A percentile compares a stretch with the other conserved stretches of the same genome.
Conservation (phyloP, 2,888 invertebrate species). For the Synergus gifuensis region DNA sequence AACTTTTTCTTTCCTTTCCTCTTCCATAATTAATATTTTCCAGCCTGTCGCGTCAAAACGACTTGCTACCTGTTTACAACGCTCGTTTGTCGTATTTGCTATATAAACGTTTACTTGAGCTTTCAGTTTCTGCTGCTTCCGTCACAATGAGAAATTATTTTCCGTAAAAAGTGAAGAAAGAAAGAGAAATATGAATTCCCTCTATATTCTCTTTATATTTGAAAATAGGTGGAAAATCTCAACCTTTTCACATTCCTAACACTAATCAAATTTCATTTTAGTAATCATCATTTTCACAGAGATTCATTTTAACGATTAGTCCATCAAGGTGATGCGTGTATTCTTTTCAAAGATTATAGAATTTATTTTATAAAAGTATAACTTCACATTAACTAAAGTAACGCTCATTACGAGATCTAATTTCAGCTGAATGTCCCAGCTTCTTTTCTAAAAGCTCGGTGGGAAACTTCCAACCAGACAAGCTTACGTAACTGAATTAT, state of each 20-base stretch:
- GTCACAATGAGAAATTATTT: background rate
- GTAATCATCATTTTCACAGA: background rate
- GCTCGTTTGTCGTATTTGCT: background rate
- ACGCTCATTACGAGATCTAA: conserved; percentile 5
- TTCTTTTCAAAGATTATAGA: background rate
- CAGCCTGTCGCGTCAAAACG: background rate
- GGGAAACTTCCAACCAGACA: conserved; percentile 3
- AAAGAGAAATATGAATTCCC: too few species aligned
- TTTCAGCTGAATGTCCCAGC: conserved; percentile 12
- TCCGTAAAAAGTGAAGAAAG: background rate
- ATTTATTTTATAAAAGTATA: background rate
- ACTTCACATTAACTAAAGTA: background rate
- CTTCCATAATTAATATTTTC: background rate
- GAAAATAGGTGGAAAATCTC: too few species aligned
- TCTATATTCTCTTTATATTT: too few species aligned
- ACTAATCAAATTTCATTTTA: background rate
- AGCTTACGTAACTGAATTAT: conserved; percentile 19
- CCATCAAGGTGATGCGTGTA: background rate
- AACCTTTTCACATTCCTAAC: too few species aligned
- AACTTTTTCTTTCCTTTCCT: background rate
- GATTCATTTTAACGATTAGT: background rate
- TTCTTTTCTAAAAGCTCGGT: conserved; percentile 27
- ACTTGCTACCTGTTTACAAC: background rate
- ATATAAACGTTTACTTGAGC: background rate
- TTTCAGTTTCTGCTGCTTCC: background rate